Conservation (phyloP, 2,888 invertebrate species). For the Bimastos eiseni region DNA sequence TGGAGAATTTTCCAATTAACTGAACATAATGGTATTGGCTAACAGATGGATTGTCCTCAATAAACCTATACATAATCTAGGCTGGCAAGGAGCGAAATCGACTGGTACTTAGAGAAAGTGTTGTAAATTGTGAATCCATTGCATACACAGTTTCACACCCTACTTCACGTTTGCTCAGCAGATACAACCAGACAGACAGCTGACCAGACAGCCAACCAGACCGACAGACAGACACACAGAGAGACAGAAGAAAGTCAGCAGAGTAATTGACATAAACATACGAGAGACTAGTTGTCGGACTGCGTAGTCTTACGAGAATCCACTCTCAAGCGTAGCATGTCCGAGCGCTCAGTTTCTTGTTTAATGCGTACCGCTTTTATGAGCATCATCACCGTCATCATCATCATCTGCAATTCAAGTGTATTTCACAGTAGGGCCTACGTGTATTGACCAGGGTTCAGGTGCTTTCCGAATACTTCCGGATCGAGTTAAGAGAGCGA, state of each 20-base stretch:
- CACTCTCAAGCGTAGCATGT: background rate
- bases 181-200: too few relatives aligned
- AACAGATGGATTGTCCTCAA: too few relatives aligned
- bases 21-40: too few relatives aligned
- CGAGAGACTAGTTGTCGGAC: background rate
- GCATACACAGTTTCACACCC: too few relatives aligned
- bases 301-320: background rate
- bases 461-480: background rate
- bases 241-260: background rate
- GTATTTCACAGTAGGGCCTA: background rate
- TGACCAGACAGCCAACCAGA: background rate
- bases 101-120: too few relatives aligned
- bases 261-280: background rate
- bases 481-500: background rate
- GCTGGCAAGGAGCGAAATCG: too few relatives aligned
- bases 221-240: background rate
- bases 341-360: background rate
- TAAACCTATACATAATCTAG: too few relatives aligned
- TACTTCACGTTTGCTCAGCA: background rate
- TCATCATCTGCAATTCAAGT: background rate
- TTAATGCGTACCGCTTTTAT: background rate
- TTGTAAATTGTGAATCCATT: too few relatives aligned
- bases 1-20: too few relatives aligned
- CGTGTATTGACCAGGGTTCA: background rate
- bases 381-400: background rate